Evolutionary conservation across 2,113 vertebrate genomes (phyloP), one percentile per base, ranked within the genome.

Genomic region (Sapayoa aenigma): DNA sequence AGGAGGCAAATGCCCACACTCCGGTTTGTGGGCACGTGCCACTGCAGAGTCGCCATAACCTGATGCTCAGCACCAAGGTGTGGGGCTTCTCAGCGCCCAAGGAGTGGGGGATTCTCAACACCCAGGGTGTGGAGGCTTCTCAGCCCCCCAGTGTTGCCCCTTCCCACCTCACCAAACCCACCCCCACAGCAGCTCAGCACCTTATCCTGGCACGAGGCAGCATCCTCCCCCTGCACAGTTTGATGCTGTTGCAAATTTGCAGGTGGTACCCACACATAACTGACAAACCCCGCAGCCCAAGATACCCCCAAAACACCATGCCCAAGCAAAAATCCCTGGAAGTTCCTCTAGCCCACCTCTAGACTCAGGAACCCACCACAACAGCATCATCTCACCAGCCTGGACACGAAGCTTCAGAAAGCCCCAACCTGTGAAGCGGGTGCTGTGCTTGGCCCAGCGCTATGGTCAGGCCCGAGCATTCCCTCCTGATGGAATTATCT

Each of bases 221-320:
- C 25, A 4, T 17, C 58, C 28, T 46, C 2, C 20, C 14, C 5
- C 31, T 0, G 50, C 0, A 2, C 1, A 0, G 39, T 30, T 71
- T 20, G 65, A 30, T 3, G 31, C 28, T 21, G 83, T 44, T 15
- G 28, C 5, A 12, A 17, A 7, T 49, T 30, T 18, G 30, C 1
- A 2, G 30, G 6, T 22, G 28, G 9, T 7, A 14, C 9, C 4
- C n/a, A 6, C 24, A 22, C 49, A 19, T 1, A 62, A 16, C 23
- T 2, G 21, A 31, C 7, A 17, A 83, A 9, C 6, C 0, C 28
- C 2, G 25, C 28, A 63, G 33, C 56, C 6, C 0, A 1, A 20
- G 23, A 7, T 8, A 6, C 31, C 14, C 24, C 42, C 9, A 20
- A 53, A 83, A 24, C 11, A 8, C 53, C 0, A 0, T 28, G 22